These are phyloP conservation scores for Danionella dracula DNA, from an alignment of 2,797 vertebrate species.

Conservation along the genomic window DNA sequence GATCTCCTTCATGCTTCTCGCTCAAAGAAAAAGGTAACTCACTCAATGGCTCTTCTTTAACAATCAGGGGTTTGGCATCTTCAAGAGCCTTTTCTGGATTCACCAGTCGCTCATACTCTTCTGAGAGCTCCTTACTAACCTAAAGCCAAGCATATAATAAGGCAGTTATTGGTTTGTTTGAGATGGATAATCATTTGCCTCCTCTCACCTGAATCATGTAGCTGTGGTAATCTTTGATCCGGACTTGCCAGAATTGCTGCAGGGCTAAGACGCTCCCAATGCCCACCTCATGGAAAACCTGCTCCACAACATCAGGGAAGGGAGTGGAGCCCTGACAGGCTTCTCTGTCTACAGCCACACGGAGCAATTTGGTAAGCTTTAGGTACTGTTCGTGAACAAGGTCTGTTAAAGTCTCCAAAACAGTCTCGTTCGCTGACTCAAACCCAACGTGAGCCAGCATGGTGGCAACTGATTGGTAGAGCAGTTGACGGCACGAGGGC, in stretches of 20 bases:
- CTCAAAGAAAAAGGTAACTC: constrained; percentile 90
- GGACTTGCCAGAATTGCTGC: constrained; percentile 96
- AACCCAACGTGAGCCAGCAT: constrained; percentile 93
- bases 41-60: constrained; percentile 92
- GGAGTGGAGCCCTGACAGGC: constrained; percentile 85
- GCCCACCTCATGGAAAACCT: constrained; percentile 94
- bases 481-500: constrained; percentile 91
- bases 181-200: neutral
- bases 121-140: constrained; percentile 93
- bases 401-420: constrained; percentile 91
- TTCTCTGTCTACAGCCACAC: constrained; percentile 89
- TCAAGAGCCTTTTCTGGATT: constrained; percentile 93
- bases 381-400: constrained; percentile 91
- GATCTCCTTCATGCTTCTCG: constrained; percentile 87
- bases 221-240: constrained; percentile 96
- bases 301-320: constrained; percentile 93
- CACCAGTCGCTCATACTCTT: constrained; percentile 92
- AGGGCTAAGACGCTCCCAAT: constrained; percentile 91
- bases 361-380: constrained; percentile 84
- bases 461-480: constrained; percentile 95
- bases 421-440: constrained; percentile 89
- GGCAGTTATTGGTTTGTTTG: neutral
- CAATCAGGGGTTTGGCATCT: constrained; percentile 85
- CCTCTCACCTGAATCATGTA: constrained; percentile 91
- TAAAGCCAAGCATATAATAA: constrained; percentile 40